Evolutionary conservation across 2,888 invertebrate genomes (phyloP).

Genomic region (Diarsia brunnea): DNA sequence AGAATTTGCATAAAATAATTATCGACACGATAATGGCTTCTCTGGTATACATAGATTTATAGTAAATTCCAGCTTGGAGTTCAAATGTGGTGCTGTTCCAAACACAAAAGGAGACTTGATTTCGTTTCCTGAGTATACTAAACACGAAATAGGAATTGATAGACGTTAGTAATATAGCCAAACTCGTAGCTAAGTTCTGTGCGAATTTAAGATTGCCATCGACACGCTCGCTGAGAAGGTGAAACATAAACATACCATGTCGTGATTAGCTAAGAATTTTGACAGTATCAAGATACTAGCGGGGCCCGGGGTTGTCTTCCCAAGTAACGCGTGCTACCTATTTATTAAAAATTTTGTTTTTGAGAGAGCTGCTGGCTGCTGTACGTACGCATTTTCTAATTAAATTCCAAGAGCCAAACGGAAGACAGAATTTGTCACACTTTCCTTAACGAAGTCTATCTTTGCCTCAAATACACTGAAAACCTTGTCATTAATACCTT

Average conservation of each 20-base stretch:
- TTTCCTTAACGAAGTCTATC: not conserved
- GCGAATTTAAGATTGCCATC: not conserved
- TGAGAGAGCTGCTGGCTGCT: not conserved
- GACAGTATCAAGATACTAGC: not conserved
- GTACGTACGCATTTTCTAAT: not conserved
- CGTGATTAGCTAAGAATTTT: not conserved
- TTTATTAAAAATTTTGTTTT: not conserved
- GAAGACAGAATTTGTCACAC: not conserved
- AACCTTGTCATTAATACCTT: conserved; percentile 24
- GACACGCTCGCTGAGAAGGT: not conserved
- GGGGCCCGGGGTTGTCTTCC: not conserved
- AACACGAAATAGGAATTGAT: not conserved
- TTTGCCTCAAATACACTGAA: conserved; percentile 4
- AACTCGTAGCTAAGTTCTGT: not conserved
- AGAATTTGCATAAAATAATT: not conserved
- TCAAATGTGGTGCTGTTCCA: not conserved
- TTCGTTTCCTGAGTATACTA: not conserved
- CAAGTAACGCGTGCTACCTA: not conserved
- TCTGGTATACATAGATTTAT: not conserved
- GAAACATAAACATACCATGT: not conserved
- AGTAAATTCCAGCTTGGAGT: not conserved
- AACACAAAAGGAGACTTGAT: not conserved
- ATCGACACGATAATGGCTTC: not conserved
- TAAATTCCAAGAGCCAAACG: no score
- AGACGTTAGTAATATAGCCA: not conserved